A percentile compares a stretch with the other conserved stretches of the same genome.
Conservation (phyloP, 2,113 vertebrate genomes). For the Saccopteryx bilineata region DNA sequence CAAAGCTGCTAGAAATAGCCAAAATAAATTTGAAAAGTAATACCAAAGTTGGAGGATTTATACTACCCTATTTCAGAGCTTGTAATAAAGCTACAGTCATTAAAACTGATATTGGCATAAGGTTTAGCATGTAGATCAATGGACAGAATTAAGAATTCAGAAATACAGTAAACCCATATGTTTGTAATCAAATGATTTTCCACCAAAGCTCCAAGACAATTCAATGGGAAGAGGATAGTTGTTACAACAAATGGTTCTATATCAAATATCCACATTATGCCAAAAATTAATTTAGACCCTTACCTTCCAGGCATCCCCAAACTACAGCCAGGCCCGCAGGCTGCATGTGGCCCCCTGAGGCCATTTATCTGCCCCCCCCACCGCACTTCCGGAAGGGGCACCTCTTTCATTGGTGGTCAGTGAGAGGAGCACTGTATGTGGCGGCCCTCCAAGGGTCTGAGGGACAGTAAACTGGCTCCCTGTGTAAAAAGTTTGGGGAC, state of each 20-base stretch:
- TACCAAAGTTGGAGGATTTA: neutral
- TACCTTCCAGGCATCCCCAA: neutral
- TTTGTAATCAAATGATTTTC: conserved; percentile 12
- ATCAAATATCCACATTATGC: neutral
- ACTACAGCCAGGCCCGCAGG: no score
- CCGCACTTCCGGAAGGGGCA: no score
- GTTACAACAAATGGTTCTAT: neutral
- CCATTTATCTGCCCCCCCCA: no score
- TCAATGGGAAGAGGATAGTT: neutral
- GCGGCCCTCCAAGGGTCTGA: no score
- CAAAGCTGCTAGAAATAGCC: neutral
- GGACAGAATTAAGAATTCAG: neutral
- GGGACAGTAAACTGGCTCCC: no score
- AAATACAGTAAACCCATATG: neutral
- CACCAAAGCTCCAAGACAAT: neutral
- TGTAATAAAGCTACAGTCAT: neutral
- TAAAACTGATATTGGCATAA: neutral
- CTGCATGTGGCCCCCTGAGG: no score
- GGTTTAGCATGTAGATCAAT: neutral
- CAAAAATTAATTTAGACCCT: neutral
- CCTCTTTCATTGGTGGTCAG: no score
- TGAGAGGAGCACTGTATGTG: no score
- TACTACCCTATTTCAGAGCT: neutral
- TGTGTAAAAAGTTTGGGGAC: no score
- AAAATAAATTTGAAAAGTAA: conserved; percentile 27